A percentile compares a stretch with the other conserved stretches of the same genome.
These are phyloP conservation scores for Enteromius paludinosus DNA, from an alignment of 2,797 vertebrate species.

Conservation along the genomic window DNA sequence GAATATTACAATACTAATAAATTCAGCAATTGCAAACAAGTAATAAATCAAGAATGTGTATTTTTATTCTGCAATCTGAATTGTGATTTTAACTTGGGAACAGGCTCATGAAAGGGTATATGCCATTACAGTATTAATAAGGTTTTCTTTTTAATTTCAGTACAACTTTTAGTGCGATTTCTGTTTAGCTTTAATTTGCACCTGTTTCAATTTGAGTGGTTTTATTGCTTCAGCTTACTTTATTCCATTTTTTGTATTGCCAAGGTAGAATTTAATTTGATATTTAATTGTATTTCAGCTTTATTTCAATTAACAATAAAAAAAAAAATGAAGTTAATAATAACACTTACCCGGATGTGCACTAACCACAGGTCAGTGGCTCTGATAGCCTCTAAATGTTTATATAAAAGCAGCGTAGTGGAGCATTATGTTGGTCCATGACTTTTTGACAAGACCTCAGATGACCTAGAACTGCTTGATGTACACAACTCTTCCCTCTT, in stretches of 20 bases:
- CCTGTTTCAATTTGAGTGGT: background rate
- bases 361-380: background rate
- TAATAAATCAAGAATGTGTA: slow-evolving; percentile 62
- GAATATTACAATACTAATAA: slow-evolving; percentile 69
- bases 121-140: background rate
- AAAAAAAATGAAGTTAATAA: background rate
- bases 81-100: background rate
- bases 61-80: slow-evolving; percentile 16
- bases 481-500: background rate
- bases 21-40: slow-evolving; percentile 57
- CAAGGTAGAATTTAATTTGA: background rate
- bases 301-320: background rate
- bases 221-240: background rate
- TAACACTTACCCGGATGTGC: background rate
- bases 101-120: background rate
- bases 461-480: slow-evolving; percentile 3
- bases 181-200: background rate
- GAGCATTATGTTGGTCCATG: background rate
- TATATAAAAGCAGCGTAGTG: background rate
- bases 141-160: background rate
- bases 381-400: background rate
- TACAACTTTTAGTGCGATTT: background rate
- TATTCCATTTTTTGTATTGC: background rate
- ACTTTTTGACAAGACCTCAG: slow-evolving; percentile 14
- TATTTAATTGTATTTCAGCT: background rate